Evolutionary conservation across 2,888 invertebrate species (phyloP).

Genomic region (Pharmacophagus antenor): DNA sequence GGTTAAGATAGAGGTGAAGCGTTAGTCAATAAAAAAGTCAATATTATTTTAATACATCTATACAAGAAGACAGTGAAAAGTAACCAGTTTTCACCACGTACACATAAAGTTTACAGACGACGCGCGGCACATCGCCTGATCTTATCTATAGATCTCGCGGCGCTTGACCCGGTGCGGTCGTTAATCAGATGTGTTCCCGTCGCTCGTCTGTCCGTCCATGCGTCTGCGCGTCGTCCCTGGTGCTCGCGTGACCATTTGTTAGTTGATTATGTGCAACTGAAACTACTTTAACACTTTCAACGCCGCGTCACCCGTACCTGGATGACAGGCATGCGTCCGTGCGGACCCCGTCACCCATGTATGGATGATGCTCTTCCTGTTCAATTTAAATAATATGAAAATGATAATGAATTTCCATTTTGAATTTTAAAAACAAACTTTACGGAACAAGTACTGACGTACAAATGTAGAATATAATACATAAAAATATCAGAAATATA

Average conservation of each 20-base stretch:
- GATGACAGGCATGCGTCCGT: no score
- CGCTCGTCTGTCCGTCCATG: slow-evolving; percentile 35
- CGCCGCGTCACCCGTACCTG: no score
- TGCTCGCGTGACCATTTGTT: slow-evolving; percentile 28
- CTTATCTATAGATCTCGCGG: slow-evolving; percentile 36
- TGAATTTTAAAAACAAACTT: no score
- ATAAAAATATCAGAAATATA: no score
- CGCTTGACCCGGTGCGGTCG: slow-evolving; percentile 34
- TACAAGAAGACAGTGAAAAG: slow-evolving; percentile 13
- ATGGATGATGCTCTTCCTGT: no score
- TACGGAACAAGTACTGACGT: no score
- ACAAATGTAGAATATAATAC: no score
- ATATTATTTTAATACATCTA: no score
- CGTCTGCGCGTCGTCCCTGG: slow-evolving; percentile 36
- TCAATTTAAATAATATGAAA: no score
- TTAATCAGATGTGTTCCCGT: slow-evolving; percentile 54
- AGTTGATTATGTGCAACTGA: slow-evolving; percentile 34
- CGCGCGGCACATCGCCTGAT: slow-evolving; percentile 11
- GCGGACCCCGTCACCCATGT: no score
- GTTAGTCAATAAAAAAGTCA: background rate
- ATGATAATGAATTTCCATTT: no score
- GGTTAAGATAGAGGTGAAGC: background rate
- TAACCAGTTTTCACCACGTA: slow-evolving; percentile 21
- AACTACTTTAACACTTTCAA: background rate
- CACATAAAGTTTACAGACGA: slow-evolving; percentile 18